These are phyloP conservation scores for Anisognathus igniventris DNA, from an alignment of 2,797 vertebrate species.

Conservation along the genomic window DNA sequence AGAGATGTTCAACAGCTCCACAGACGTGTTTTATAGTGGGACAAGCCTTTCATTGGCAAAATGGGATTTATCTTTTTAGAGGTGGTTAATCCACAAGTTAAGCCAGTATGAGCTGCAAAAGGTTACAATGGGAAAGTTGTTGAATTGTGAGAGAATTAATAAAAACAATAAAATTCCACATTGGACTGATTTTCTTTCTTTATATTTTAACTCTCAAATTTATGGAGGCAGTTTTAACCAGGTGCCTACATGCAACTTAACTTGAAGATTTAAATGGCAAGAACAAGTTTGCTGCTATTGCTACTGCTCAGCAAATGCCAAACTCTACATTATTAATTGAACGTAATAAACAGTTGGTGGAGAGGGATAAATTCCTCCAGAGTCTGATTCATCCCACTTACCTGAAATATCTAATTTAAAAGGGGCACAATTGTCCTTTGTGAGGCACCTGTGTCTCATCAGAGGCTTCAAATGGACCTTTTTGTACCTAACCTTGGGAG, in stretches of 20 bases:
- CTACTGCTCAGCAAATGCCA: not conserved
- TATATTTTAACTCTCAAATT: not conserved
- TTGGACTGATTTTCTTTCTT: not conserved
- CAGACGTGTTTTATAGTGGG: not conserved
- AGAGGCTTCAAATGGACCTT: not conserved
- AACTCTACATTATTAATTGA: not conserved
- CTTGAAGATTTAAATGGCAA: not conserved
- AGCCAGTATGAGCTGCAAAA: not conserved
- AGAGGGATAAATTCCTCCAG: not conserved
- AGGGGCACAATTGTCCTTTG: not conserved
- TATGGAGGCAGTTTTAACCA: not conserved
- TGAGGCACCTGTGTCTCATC: not conserved
- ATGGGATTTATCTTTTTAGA: not conserved
- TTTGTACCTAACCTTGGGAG: accelerated
- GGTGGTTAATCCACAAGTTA: not conserved
- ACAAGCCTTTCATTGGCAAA: not conserved
- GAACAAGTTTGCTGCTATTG: not conserved
- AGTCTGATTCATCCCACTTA: not conserved
- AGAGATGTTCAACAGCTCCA: not conserved
- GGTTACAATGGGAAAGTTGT: not conserved
- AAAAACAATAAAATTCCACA: not conserved
- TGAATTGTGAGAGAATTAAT: not conserved
- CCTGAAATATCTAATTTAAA: not conserved
- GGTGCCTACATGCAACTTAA: not conserved
- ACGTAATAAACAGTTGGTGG: not conserved